Evolutionary conservation across 2,113 vertebrate genomes (phyloP), one percentile per base, ranked within the genome.

Genomic region (Brachypteracias leptosomus): DNA sequence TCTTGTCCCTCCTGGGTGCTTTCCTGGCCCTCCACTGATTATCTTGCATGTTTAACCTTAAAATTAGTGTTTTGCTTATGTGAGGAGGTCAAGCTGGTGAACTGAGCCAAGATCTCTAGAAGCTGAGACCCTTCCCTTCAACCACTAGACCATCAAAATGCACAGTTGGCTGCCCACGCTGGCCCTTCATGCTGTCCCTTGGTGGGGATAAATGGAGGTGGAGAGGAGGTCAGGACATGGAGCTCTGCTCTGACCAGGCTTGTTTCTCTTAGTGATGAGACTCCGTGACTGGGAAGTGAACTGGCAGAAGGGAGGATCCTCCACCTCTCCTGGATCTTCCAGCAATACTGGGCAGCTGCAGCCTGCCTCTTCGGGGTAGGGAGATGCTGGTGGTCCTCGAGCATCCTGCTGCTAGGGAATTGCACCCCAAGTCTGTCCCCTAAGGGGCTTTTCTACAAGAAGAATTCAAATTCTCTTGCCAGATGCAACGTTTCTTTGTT

Each of bases 301-400:
- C 7, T 54, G 70, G 22, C 25, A n/a, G 42, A 36, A 78, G 28
- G 25, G 31, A 26, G 42, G 54, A 71, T 82, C 49, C 36, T 63
- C 71, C 24, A 6, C 17, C 1, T 33, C 12, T 57, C 28, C 52
- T 29, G 52, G 52, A 29, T 54, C 55, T 9, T 0, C 12, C 0
- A 38, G 42, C 25, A n/a, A 3, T 13, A 6, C 18, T 8, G 58
- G 33, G 3, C 4, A 46, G 67, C 46, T 54, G 51, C 55, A 24
- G 0, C 11, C 31, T 58, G 71, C 40, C 12, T 46, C 38, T 29
- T 26, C 1, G 0, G 20, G 35, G 11, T 7, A 1, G 6, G 1
- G 4, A 59, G 71, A 15, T 26, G n/a, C 25, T 11, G 51, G 31
- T 10, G 14, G 15, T 52, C 63, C 72, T 75, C 0, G 1, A 47